Evolutionary conservation across 2,888 invertebrate genomes (phyloP), one percentile per base, ranked within the genome.

Genomic region (Megalurothrips usitatus): DNA sequence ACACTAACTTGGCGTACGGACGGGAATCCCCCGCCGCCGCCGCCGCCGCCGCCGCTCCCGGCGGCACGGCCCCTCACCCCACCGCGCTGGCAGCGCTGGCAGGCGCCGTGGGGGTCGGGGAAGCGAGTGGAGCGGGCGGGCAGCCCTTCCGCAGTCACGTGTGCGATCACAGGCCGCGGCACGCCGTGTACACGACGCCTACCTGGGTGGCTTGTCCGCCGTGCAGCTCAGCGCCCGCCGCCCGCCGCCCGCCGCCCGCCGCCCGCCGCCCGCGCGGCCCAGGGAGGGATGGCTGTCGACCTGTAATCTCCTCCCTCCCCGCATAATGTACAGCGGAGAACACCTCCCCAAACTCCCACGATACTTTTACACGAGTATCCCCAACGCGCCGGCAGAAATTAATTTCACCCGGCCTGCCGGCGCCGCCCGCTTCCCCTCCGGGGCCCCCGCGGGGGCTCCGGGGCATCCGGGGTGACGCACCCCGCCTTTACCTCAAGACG

Each of bases 1-100:
- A 75, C 68, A 75, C 68, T 75, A 75, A 75, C 68, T 75, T 12
- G 68, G 23, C 68, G 68, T 75, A 75, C n/a, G 23, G 68, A 26
- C 23, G 68, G 10, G 68, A 23, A 23, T 75, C 12, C 68, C 26
- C 26, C 10, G 26, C 26, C 23, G 11, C 68, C 23, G 12, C 12
- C 23, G 26, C 23, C 68, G 23, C 0, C 26, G 1, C 68, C 12
- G 26, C n/a, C 68, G n/a, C 19, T 23, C 23, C 2, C 23, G n/a
- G 11, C 23, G n/a, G 4, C n/a, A 23, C 11, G 12, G 12, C 26
- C 68, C 11, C 11, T 68, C 23, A 12, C 10, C 68, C 26, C 23
- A 26, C 26, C 26, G 26, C 1, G 11, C 12, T 3, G n/a, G 26
- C 26, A 12, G 26, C 12, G 23, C 68, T 75, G 26, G 23, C 2